Evolutionary conservation across 2,113 vertebrate genomes (phyloP).

Genomic region (Cepphus grylle): DNA sequence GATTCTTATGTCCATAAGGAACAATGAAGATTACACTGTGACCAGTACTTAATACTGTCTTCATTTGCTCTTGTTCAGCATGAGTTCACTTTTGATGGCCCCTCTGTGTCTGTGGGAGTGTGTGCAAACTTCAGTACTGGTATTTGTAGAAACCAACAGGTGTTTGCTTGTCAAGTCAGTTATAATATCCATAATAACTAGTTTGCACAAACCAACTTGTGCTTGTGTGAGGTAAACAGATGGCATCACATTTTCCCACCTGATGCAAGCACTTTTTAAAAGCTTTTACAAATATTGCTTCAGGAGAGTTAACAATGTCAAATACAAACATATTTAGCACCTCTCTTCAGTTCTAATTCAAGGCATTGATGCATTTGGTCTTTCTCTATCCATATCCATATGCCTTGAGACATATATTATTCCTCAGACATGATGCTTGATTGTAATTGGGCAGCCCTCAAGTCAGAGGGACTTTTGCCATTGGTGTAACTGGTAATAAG

Average conservation of each 20-base stretch:
- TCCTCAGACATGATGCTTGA: background rate
- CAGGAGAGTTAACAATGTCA: background rate
- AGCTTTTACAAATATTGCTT: background rate
- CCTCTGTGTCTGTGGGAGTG: background rate
- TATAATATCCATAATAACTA: background rate
- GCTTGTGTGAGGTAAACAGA: conserved; percentile 15
- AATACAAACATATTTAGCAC: background rate
- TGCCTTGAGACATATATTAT: background rate
- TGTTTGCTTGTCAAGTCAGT: background rate
- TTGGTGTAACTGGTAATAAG: background rate
- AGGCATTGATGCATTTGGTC: background rate
- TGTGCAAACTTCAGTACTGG: background rate
- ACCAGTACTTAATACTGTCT: background rate
- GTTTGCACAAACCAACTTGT: background rate
- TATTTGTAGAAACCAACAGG: conserved; percentile 9
- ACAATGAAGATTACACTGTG: background rate
- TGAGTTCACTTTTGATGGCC: background rate
- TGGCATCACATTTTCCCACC: background rate
- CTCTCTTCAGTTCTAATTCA: background rate
- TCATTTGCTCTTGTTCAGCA: background rate
- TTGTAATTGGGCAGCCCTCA: background rate
- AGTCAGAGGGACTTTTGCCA: background rate
- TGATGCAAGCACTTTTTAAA: background rate
- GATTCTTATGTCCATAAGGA: background rate
- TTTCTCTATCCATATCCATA: background rate